Base-by-base conservation (phyloP, 2,888 invertebrate genomes). In the Aleiodes alternator region DNA sequence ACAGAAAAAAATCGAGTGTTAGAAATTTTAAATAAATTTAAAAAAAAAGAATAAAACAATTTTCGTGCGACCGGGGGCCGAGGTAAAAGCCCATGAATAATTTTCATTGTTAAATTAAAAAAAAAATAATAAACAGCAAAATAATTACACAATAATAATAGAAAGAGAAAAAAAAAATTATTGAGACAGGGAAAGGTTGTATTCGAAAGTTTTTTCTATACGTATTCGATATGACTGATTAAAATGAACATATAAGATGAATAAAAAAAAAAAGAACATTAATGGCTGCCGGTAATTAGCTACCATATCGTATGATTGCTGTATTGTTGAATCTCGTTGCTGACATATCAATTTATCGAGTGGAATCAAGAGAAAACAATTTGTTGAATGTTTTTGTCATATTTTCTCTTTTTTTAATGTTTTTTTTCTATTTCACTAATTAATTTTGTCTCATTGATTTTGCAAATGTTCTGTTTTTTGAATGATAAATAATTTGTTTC, bases 321-420 rank as follows among this genome's bases (percentile, higher is more conserved):
- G 74, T 80, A 76, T 80, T 82, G 80, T 80, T 82, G 80, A 81
- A 81, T 79, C 79, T 82, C 81, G 80, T 82, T 82, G 78, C 76
- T 64, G 76, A 83, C 84, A 84, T 84, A 85, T 85, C 84, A 84
- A 82, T 85, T 82, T 64, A 64, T 64, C 64, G 43, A 43, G 11
- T 43, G 43, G 48, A 64, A 43, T 16, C 43, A 16, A 64, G 23
- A 56, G 48, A 64, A 23, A 64, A 16, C 8, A 23, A 64, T 64
- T 64, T 64, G 64, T 64, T 64, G 64, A 48, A 43, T 61, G 16
- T 38, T 61, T 61, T 23, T 23, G 23, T 23, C 23, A 23, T 23
- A n/a, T 23, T 1, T 23, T 2, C 2, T 38, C 43, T 43, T 43
- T 43, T 43, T 43, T 43, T 43, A 3, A 43, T 1, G 14, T 64